These are phyloP conservation scores for Pollicipes pollicipes DNA, from an alignment of 1,140 invertebrate species.

Conservation along the genomic window DNA sequence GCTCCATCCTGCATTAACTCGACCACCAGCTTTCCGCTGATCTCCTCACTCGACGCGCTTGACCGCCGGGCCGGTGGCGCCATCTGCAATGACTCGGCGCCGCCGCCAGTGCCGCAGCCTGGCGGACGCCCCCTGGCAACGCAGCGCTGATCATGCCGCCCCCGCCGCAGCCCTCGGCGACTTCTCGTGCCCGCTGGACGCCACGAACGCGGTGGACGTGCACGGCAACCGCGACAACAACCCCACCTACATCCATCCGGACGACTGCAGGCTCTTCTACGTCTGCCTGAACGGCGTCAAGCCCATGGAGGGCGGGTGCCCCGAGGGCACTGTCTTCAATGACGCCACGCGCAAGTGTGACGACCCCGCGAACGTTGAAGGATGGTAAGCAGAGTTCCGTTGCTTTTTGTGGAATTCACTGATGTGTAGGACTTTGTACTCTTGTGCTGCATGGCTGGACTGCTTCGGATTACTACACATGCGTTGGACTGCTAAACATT, in stretches of 20 bases:
- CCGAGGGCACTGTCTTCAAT: conserved; percentile 56
- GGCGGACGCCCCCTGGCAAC: too few species aligned
- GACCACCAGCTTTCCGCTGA: too few species aligned
- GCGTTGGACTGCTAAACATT: not conserved
- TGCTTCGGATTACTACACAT: too few species aligned
- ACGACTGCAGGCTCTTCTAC: conserved; percentile 69
- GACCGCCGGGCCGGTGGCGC: too few species aligned
- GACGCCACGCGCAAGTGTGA: conserved; percentile 62
- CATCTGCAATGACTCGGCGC: too few species aligned
- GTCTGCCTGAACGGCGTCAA: conserved; percentile 58
- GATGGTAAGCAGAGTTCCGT: conserved; percentile 70
- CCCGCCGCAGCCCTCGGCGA: conserved; percentile 36
- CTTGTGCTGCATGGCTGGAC: too few species aligned
- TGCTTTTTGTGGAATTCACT: too few species aligned
- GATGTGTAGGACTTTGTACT: too few species aligned
- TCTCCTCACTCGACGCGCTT: too few species aligned
- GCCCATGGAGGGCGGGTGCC: conserved; percentile 56
- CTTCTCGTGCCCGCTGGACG: conserved; percentile 50
- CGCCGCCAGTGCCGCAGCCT: too few species aligned
- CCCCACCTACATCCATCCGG: conserved; percentile 58
- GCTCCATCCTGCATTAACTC: too few species aligned
- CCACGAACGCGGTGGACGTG: conserved; percentile 40
- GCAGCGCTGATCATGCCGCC: not conserved
- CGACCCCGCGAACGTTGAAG: conserved; percentile 54
- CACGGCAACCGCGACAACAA: conserved; percentile 51